Conservation (phyloP, 2,888 invertebrate species). For the Conops quadrifasciatus region DNA sequence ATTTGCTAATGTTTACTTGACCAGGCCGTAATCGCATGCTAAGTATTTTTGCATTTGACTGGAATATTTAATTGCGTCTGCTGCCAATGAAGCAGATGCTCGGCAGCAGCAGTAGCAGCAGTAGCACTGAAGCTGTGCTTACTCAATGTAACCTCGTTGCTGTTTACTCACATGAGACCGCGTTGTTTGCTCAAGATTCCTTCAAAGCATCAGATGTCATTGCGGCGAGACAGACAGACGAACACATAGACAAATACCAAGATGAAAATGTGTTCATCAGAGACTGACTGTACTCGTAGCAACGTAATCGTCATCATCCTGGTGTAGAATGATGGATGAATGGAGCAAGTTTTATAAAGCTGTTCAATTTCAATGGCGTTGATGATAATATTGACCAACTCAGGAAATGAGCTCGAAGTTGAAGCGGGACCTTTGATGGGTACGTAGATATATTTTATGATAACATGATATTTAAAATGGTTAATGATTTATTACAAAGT, state of each 20-base stretch:
- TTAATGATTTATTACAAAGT: neutral
- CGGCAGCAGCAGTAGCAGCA: neutral
- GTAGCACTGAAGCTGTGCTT: neutral
- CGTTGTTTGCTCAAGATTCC: neutral
- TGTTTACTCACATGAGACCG: conserved; percentile 2
- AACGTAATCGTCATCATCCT: neutral
- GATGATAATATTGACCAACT: neutral
- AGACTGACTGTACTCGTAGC: neutral
- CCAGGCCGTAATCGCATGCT: conserved; percentile 56
- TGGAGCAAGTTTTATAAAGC: neutral
- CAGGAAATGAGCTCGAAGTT: neutral
- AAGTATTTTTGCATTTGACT: conserved; percentile 51
- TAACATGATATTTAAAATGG: neutral
- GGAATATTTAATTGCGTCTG: conserved; percentile 46
- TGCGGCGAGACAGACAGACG: neutral
- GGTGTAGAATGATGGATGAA: neutral
- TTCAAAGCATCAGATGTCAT: neutral
- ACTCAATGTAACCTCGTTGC: neutral
- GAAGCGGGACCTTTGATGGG: too few relatives aligned
- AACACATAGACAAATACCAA: neutral
- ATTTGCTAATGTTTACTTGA: conserved; percentile 58
- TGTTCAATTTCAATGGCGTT: neutral
- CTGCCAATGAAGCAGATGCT: conserved; percentile 5
- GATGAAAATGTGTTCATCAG: neutral
- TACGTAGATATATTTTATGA: neutral